Evolutionary conservation across 2,113 vertebrate species (phyloP).

Genomic region (Pantherophis guttatus): DNA sequence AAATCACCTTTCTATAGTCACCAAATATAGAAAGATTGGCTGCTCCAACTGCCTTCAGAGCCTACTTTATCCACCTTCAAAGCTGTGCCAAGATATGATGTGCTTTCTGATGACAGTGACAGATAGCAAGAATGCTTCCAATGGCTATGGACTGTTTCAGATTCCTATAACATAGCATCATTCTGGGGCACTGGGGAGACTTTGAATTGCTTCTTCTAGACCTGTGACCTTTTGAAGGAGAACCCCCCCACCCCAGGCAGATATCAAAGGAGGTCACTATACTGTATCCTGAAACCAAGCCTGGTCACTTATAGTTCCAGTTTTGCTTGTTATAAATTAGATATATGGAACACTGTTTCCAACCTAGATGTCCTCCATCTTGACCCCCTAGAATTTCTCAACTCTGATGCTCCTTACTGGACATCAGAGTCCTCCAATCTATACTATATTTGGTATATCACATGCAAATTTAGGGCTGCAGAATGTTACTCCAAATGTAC

Average conservation of each 20-base stretch:
- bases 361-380: not conserved
- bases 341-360: not conserved
- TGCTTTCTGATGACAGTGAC: not conserved
- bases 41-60: not conserved
- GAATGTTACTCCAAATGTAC: not conserved
- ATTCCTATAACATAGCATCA: not conserved
- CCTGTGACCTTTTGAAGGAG: not conserved
- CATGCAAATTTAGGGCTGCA: not conserved
- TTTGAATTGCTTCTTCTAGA: not conserved
- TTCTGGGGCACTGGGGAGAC: not conserved
- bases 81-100: not conserved
- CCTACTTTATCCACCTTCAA: not conserved
- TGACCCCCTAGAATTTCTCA: not conserved
- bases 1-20: not conserved
- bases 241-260: not conserved
- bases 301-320: not conserved
- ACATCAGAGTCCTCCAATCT: not conserved
- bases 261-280: not conserved
- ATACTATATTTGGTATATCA: not conserved
- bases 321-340: not conserved
- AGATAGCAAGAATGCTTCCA: not conserved
- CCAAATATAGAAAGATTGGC: not conserved
- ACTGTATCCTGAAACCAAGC: not conserved
- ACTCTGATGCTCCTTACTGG: not conserved
- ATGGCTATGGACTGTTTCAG: not conserved